Base-by-base conservation (phyloP, 2,113 vertebrate species). In the Heliornis fulica region DNA sequence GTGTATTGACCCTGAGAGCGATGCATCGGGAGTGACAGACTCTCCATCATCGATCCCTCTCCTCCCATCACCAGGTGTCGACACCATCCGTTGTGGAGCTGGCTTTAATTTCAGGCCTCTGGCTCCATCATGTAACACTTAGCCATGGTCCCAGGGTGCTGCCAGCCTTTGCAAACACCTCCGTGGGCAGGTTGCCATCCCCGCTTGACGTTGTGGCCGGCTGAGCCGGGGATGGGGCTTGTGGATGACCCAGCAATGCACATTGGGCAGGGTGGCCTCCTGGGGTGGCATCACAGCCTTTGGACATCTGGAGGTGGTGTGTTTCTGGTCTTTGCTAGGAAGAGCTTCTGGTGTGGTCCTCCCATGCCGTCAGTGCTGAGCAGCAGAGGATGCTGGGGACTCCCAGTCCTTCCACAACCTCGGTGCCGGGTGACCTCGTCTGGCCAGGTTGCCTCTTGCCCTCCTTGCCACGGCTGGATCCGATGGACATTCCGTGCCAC, bases 51-150 rank as follows among this genome's bases (percentile, higher is more conserved):
- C 43, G 80, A 83, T 94, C 79, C 32, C 93, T 85, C 68, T 90
- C 90, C 74, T 97, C 86, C 88, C 90, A 91, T 96, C 93, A 84
- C 86, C 94, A 96, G 95, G 94, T 96, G 92, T 96, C 41, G 29
- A 93, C 88, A 87, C 83, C 3, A 7, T 40, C 10, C 8, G 72
- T 69, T 6, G 4, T n/a, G 71, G 82, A 90, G 51, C 41, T 6
- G 0, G 53, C 82, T 95, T 96, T 95, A 68, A 95, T 97, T 96
- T 95, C 93, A 88, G 82, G 79, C 82, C 65, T 70, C 74, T 90
- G 94, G 74, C 82, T 91, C 92, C 57, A 18, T 31, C 53, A 3
- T 21, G 1, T 79, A 74, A 80, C 56, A n/a, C 87, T 81, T 57
- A 77, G 68, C 63, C 0, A 0, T 1, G 45, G 41, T 84, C 93